Evolutionary conservation across 1,140 invertebrate genomes (phyloP).

Genomic region (Drosophila jambulina): DNA sequence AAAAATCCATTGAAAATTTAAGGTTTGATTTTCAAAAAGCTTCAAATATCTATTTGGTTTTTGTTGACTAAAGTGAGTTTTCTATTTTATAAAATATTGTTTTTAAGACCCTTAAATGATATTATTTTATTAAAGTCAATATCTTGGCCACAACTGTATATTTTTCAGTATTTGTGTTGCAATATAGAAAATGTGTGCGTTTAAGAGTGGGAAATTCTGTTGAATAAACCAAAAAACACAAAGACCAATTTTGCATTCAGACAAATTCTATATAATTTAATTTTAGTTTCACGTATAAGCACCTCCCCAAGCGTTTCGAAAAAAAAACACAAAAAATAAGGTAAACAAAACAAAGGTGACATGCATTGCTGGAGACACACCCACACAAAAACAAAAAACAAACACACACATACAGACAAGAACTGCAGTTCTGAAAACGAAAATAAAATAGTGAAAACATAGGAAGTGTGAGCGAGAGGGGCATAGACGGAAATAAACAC

Average conservation of each 20-base stretch:
- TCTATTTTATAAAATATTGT: no score
- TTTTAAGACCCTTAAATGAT: no score
- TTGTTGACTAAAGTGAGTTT: no score
- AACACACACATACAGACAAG: background rate
- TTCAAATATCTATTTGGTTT: no score
- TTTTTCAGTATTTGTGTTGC: slow-evolving; percentile 19
- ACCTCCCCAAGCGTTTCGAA: slow-evolving; percentile 6
- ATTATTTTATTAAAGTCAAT: no score
- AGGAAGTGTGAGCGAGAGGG: slow-evolving; percentile 11
- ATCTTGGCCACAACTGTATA: slow-evolving; percentile 2
- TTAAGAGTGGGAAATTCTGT: slow-evolving; percentile 31
- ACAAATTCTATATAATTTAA: slow-evolving; percentile 43
- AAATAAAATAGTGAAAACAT: slow-evolving; percentile 54
- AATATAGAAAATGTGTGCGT: slow-evolving; percentile 5
- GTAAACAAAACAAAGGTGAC: slow-evolving; percentile 40
- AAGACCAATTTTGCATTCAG: slow-evolving; percentile 17
- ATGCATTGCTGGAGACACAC: slow-evolving; percentile 51
- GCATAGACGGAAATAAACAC: slow-evolving; percentile 19
- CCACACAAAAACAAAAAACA: slow-evolving; percentile 24
- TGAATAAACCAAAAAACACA: slow-evolving; percentile 11
- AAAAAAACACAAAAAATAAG: slow-evolving; percentile 13
- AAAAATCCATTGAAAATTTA: no score
- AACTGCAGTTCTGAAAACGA: slow-evolving; percentile 39
- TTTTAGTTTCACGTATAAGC: slow-evolving; percentile 6
- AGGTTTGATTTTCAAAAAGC: no score